A percentile compares a stretch with the other conserved stretches of the same genome.
Evolutionary conservation across 53 echinoderm and acorn worm genomes (phyloP).

Genomic region (Henricia sp.): DNA sequence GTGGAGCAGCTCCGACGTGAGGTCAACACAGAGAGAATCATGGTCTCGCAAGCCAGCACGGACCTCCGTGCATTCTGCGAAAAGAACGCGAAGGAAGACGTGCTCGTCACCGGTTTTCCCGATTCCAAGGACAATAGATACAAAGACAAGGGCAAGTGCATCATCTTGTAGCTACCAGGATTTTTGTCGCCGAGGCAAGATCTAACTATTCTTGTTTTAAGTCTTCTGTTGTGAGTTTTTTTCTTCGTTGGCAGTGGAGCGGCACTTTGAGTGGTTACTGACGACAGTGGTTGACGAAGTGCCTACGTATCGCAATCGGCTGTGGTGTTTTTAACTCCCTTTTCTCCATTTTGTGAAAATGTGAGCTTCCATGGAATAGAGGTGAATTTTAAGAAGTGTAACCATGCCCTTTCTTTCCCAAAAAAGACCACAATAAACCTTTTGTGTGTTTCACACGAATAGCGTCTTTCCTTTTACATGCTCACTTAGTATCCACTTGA

Average conservation of each 20-base stretch:
- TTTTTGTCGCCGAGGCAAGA: too few relatives aligned
- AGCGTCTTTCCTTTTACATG: neutral
- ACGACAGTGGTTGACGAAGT: slow-evolving; percentile 10
- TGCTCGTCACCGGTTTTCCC: slow-evolving; percentile 87
- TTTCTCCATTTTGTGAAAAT: neutral
- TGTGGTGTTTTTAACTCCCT: neutral
- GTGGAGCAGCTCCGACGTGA: slow-evolving; percentile 89
- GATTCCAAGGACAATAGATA: slow-evolving; percentile 88
- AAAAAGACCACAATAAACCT: neutral
- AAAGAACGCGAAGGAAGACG: slow-evolving; percentile 83
- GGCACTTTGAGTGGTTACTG: neutral
- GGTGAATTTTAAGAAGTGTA: neutral
- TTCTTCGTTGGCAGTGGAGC: neutral
- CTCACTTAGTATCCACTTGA: too few relatives aligned
- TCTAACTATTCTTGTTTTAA: neutral
- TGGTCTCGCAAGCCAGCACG: slow-evolving; percentile 83
- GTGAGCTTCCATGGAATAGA: slow-evolving; percentile 40
- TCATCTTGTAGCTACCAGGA: slow-evolving; percentile 62
- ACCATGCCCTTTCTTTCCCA: neutral
- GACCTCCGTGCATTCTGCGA: slow-evolving; percentile 88
- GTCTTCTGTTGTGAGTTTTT: neutral
- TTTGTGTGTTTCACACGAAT: neutral
- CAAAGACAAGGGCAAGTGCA: slow-evolving; percentile 91
- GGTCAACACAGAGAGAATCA: slow-evolving; percentile 80
- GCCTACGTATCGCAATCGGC: slow-evolving; percentile 36